Percentiles rank a stretch among this genome's conserved stretches.
phyloP scores from a whole-genome alignment of 2,888 invertebrate genomes.

The Allophyes oxyacanthae region DNA sequence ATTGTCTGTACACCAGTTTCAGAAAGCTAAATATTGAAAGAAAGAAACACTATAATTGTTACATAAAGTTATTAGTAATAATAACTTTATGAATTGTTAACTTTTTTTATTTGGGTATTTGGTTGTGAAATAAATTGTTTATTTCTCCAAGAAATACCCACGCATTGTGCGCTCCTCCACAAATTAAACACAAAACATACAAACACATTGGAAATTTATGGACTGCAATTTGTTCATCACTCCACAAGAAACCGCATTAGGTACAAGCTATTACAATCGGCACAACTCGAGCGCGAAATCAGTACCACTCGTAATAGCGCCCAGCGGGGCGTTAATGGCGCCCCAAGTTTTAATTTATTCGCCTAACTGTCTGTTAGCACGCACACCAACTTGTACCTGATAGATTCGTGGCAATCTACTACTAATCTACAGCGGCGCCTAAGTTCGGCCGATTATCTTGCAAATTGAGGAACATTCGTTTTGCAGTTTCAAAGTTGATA shows the following conservation, averaged over 20 bases:
- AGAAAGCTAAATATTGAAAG: no score
- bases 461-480: slow-evolving; percentile 21
- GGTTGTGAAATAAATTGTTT: no score
- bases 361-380: slow-evolving; percentile 56
- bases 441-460: slow-evolving; percentile 37
- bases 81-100: no score
- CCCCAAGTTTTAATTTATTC: slow-evolving; percentile 64
- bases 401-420: slow-evolving; percentile 49
- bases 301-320: slow-evolving; percentile 27
- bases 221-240: slow-evolving; percentile 29
- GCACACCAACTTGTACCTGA: slow-evolving; percentile 38
- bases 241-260: slow-evolving; percentile 20
- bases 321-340: slow-evolving; percentile 44
- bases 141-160: no score
- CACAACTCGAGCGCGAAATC: slow-evolving; percentile 26
- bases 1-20: no score
- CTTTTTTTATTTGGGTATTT: no score
- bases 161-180: no score
- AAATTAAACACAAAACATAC: no score
- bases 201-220: no score
- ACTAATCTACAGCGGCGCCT: slow-evolving; percentile 25
- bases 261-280: slow-evolving; percentile 29
- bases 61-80: no score
- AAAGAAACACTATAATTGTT: no score
- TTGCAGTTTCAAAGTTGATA: slow-evolving; percentile 3